A percentile compares a stretch with the other conserved stretches of the same genome.
Conservation (phyloP, 2,113 vertebrate species). For the Menidia beryllina region DNA sequence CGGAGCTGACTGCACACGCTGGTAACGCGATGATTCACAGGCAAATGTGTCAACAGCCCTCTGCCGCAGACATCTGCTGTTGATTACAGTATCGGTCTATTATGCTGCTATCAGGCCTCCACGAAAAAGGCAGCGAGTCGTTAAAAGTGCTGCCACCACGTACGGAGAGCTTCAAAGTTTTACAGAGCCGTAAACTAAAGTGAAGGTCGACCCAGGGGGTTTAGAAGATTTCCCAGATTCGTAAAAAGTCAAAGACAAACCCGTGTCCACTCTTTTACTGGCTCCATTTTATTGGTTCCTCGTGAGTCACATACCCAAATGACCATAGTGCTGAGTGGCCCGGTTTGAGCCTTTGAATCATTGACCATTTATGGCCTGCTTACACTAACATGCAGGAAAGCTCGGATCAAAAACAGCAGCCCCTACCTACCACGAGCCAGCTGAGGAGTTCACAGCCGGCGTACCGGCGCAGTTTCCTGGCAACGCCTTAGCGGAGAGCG, state of each 20-base stretch:
- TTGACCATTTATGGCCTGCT: constrained; percentile 77
- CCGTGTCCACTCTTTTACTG: constrained; percentile 43
- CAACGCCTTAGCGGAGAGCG: constrained; percentile 67
- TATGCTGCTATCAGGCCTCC: constrained; percentile 8
- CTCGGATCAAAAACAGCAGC: constrained; percentile 68
- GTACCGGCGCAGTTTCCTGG: constrained; percentile 71
- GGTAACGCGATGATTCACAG: constrained; percentile 55
- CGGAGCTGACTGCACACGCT: constrained; percentile 25
- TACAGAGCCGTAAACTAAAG: constrained; percentile 37
- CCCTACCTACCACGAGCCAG: constrained; percentile 59
- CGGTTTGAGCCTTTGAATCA: constrained; percentile 58
- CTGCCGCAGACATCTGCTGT: constrained; percentile 61
- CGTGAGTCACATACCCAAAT: constrained; percentile 61
- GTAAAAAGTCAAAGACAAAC: constrained; percentile 41
- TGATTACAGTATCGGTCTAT: constrained; percentile 55
- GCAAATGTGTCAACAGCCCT: constrained; percentile 51
- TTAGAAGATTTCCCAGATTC: constrained; percentile 37
- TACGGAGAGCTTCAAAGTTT: constrained; percentile 46
- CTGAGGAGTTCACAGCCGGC: constrained; percentile 62
- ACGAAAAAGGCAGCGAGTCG: background rate
- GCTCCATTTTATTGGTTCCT: constrained; percentile 60
- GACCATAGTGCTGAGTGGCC: constrained; percentile 62
- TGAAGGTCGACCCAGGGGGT: constrained; percentile 35
- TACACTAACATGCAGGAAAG: constrained; percentile 34
- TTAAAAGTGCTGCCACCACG: constrained; percentile 23